A percentile compares a stretch with the other conserved stretches of the same genome.
Evolutionary conservation across 1,140 invertebrate genomes (phyloP).

Genomic region (Drosophila ercepeae): DNA sequence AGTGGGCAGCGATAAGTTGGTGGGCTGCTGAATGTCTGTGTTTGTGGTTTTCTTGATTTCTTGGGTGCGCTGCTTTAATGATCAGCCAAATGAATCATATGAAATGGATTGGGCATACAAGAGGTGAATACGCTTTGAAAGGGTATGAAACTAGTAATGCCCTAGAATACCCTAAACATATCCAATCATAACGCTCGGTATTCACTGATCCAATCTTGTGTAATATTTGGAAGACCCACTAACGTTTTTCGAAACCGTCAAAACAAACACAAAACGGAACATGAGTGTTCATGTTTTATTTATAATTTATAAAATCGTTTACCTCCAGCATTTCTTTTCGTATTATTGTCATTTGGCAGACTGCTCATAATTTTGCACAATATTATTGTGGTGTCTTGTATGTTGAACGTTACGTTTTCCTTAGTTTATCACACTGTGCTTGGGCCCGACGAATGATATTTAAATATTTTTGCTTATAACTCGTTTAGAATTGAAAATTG

Average conservation of each 20-base stretch:
- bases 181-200: background rate
- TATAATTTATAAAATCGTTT: conserved; percentile 77
- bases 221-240: conserved; percentile 17
- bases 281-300: conserved; percentile 77
- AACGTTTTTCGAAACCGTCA: conserved; percentile 31
- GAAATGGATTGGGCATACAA: background rate
- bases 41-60: conserved; percentile 16
- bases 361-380: conserved; percentile 65
- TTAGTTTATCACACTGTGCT: conserved; percentile 62
- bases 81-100: conserved; percentile 32
- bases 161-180: background rate
- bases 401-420: conserved; percentile 25
- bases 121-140: background rate
- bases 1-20: conserved; percentile 56
- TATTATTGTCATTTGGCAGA: conserved; percentile 25
- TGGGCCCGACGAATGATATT: conserved; percentile 27
- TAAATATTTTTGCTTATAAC: conserved; percentile 51
- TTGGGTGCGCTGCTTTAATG: conserved; percentile 31
- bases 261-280: conserved; percentile 47
- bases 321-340: conserved; percentile 35
- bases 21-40: conserved; percentile 35
- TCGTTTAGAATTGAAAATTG: conserved; percentile 70
- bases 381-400: conserved; percentile 31
- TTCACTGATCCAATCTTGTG: conserved; percentile 16
- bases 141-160: no score